Base-by-base conservation (phyloP, 2,797 vertebrate species). In the Crocodylus rhombifer region DNA sequence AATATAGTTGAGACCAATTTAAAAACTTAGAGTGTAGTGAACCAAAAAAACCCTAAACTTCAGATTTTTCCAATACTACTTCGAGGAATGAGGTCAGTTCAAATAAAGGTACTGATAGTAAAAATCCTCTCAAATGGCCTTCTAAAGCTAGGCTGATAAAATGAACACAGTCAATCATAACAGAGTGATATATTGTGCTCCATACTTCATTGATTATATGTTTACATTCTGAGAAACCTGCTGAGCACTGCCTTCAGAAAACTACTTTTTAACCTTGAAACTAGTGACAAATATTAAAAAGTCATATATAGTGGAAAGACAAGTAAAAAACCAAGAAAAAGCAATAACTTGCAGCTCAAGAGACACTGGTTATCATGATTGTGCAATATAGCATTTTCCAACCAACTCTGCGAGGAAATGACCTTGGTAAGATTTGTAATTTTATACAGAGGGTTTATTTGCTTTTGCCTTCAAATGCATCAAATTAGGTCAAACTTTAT, bases 91-190 rank as follows among this genome's bases (percentile, higher is more conserved):
- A 62, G 58, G 8, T 77, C 26, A 65, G 16, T 12, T 56, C 10
- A 56, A 65, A 12, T 4, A 7, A 51, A 28, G 18, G 11, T 58
- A 65, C 2, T 56, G 16, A 3, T 57, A 67, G 9, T 36, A 88
- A 77, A 90, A 85, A 76, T 0, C 14, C 7, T 28, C 57, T 55
- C 2, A 61, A 77, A 9, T 23, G 80, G 69, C 71, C 13, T 42
- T 28, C 21, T 10, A 65, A 56, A 23, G n/a, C 33, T 80, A 91
- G 83, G 25, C 26, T 76, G 26, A 69, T 30, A 83, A 86, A 94
- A 89, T 4, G 2, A 82, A 82, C 5, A 6, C 28, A 69, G 71
- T 8, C 56, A 87, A 20, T 83, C 58, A 76, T 56, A 86, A 10
- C 2, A 30, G 9, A 61, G 83, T 61, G 2, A 30, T 0, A 2